A percentile compares a stretch with the other conserved stretches of the same genome.
Evolutionary conservation across 2,797 vertebrate genomes (phyloP).

Genomic region (Gephyroberyx darwinii): DNA sequence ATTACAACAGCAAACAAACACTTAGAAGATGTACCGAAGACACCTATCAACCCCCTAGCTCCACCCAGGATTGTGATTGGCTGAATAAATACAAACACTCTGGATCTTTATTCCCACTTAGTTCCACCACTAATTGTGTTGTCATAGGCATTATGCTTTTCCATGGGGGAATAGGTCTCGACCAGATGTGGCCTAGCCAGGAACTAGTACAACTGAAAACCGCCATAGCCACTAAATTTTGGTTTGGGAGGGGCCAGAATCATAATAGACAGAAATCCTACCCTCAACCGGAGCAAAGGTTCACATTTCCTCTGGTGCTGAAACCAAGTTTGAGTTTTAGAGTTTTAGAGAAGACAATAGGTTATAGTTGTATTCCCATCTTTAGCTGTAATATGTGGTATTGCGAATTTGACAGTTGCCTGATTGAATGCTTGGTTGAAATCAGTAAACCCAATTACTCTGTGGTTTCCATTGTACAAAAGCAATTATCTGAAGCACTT

Average conservation of each 20-base stretch:
- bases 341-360: not conserved
- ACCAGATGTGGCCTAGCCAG: too few species aligned
- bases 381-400: not conserved
- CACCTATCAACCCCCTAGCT: not conserved
- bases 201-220: too few species aligned
- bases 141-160: too few species aligned
- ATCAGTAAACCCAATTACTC: not conserved
- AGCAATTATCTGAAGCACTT: not conserved
- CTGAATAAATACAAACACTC: conserved; percentile 6
- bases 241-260: too few species aligned
- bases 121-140: too few species aligned
- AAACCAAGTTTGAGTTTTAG: too few species aligned
- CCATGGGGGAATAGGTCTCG: too few species aligned
- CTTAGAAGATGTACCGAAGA: not conserved
- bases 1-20: not conserved
- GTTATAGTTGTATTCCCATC: not conserved
- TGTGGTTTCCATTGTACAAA: not conserved
- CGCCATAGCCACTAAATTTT: too few species aligned
- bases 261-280: too few species aligned
- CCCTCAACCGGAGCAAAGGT: too few species aligned
- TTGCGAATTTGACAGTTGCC: not conserved
- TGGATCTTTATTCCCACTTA: not conserved
- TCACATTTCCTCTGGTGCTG: too few species aligned
- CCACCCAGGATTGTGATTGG: not conserved
- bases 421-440: conserved; percentile 2